Conservation (phyloP, 1,140 invertebrate genomes). For the Ceratosolen fusciceps region DNA sequence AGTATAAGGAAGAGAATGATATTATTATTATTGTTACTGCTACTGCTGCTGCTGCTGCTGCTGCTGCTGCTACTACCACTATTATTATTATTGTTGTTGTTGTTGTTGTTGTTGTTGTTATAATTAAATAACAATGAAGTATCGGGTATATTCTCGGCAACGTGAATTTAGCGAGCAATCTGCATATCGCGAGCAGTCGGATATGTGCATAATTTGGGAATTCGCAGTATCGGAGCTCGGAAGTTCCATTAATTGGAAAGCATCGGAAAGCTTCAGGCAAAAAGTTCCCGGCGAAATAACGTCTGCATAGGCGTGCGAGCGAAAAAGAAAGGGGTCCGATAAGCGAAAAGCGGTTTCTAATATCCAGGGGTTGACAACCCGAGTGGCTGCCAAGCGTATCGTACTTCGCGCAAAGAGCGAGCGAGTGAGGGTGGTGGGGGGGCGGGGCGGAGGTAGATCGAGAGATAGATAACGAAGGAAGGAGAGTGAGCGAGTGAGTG, state of each 20-base stretch:
- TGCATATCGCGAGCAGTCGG: background rate
- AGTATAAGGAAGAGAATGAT: too few relatives aligned
- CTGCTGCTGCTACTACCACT: too few relatives aligned
- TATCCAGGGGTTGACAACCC: background rate
- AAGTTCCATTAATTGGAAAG: conserved; percentile 15
- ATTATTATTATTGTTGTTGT: too few relatives aligned
- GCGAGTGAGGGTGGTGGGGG: background rate
- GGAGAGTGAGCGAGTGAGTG: too few relatives aligned
- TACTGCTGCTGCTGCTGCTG: too few relatives aligned
- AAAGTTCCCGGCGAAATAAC: background rate
- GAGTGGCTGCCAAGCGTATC: too few relatives aligned
- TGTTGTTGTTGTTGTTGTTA: too few relatives aligned
- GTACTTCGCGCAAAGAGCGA: background rate
- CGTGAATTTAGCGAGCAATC: background rate
- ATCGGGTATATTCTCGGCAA: too few relatives aligned
- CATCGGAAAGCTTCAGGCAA: background rate
- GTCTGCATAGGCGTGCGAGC: background rate
- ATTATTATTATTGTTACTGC: too few relatives aligned
- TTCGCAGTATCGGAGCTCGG: background rate
- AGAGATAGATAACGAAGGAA: conserved; percentile 21
- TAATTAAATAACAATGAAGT: background rate
- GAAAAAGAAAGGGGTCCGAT: background rate
- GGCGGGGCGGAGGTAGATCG: background rate
- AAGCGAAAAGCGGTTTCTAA: background rate
- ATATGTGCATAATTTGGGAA: background rate